These are phyloP conservation scores for Mizuhopecten yessoensis DNA, from an alignment of 1,140 invertebrate species.

Conservation along the genomic window DNA sequence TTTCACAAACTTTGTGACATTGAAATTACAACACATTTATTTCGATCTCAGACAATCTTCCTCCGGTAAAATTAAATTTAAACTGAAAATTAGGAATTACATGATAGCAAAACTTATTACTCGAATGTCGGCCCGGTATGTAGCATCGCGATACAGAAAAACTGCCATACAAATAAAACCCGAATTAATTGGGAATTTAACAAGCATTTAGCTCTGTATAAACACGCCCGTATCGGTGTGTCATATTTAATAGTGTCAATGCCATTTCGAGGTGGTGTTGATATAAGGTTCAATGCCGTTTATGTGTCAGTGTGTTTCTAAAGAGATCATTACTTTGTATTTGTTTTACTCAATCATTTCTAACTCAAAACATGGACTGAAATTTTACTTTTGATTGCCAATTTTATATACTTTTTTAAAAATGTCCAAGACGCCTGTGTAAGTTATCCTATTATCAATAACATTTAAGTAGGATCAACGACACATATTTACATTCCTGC, in stretches of 20 bases:
- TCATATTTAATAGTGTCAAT: not conserved
- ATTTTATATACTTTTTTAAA: not conserved
- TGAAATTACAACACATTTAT: not conserved
- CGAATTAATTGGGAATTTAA: not conserved
- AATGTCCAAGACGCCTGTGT: no score
- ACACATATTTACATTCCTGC: no score
- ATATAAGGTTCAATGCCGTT: not conserved
- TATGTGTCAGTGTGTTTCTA: not conserved
- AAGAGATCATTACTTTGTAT: not conserved
- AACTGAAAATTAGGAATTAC: not conserved
- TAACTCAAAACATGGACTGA: not conserved
- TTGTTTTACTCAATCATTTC: not conserved
- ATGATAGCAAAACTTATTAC: no score
- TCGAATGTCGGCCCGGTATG: no score
- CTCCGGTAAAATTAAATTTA: not conserved
- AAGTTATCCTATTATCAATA: no score
- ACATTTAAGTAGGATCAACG: no score
- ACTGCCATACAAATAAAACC: no score
- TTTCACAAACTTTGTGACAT: not conserved
- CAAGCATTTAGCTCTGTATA: not conserved
- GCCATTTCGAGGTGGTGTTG: not conserved
- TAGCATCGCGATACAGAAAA: no score
- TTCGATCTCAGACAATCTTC: conserved; percentile 19
- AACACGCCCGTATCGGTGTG: not conserved
- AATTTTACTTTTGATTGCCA: not conserved